These are phyloP conservation scores for Celastrina argiolus DNA, from an alignment of 2,888 invertebrate species.

Conservation along the genomic window DNA sequence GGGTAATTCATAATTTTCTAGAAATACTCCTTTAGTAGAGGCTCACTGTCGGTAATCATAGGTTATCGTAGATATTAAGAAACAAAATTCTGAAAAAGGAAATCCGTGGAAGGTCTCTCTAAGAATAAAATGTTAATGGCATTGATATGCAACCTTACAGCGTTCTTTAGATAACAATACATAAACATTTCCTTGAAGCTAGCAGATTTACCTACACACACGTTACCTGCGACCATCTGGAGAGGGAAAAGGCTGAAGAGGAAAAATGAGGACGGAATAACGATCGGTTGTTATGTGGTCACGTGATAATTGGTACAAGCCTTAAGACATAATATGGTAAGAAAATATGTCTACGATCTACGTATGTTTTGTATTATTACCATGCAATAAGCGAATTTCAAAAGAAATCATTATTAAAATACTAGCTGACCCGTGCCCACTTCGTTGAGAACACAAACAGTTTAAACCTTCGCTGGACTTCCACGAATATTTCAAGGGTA, in stretches of 20 bases:
- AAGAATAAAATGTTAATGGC: background rate
- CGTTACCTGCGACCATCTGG: background rate
- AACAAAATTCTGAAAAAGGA: background rate
- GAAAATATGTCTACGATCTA: background rate
- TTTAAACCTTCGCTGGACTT: no score
- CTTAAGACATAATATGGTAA: background rate
- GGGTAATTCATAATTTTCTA: background rate
- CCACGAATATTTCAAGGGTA: no score
- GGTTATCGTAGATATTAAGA: background rate
- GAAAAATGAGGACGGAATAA: background rate
- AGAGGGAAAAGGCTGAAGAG: background rate
- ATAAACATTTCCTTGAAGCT: background rate
- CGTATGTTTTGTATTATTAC: no score
- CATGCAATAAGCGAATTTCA: no score
- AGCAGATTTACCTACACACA: background rate
- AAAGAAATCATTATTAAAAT: no score
- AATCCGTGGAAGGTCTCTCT: background rate
- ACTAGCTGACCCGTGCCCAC: no score
- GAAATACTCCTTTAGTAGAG: background rate
- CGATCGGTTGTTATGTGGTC: background rate
- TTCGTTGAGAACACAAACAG: no score
- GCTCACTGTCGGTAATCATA: background rate
- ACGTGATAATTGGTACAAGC: background rate
- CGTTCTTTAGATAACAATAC: background rate
- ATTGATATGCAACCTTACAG: background rate